Percentiles rank a stretch among this genome's conserved stretches.
Conservation (phyloP, 2,113 vertebrate genomes). For the Gymnogyps californianus region DNA sequence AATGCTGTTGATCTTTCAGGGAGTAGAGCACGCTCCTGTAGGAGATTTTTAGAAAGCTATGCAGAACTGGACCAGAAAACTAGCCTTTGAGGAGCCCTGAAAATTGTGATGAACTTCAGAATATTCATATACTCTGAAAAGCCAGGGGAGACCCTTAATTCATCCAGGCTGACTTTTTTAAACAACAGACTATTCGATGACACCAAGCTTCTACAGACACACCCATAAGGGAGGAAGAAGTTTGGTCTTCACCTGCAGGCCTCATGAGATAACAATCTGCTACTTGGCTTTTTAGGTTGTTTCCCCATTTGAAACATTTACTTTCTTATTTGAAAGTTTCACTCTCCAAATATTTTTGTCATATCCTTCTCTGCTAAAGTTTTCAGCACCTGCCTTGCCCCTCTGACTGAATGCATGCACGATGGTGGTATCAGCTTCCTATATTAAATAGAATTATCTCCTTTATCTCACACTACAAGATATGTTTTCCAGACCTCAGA, state of each 20-base stretch:
- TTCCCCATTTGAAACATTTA: neutral
- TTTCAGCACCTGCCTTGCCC: neutral
- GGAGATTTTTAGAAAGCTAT: neutral
- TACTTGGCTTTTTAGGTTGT: neutral
- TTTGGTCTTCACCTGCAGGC: neutral
- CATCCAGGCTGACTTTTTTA: neutral
- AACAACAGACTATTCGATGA: neutral
- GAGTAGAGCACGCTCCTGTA: neutral
- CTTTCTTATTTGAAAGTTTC: neutral
- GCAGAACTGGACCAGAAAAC: neutral
- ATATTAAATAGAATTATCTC: neutral
- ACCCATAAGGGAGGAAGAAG: neutral
- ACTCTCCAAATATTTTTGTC: neutral
- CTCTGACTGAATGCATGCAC: rapidly evolving
- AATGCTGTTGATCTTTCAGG: neutral
- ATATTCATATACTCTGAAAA: neutral
- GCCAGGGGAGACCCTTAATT: neutral
- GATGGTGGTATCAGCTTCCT: neutral
- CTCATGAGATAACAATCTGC: neutral
- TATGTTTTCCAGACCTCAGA: neutral
- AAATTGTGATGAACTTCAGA: neutral
- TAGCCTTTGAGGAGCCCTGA: neutral
- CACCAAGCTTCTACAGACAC: neutral
- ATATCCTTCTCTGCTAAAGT: neutral
- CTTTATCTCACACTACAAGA: neutral